phyloP scores from a whole-genome alignment of 2,888 invertebrate species.

The Muscina levida region DNA sequence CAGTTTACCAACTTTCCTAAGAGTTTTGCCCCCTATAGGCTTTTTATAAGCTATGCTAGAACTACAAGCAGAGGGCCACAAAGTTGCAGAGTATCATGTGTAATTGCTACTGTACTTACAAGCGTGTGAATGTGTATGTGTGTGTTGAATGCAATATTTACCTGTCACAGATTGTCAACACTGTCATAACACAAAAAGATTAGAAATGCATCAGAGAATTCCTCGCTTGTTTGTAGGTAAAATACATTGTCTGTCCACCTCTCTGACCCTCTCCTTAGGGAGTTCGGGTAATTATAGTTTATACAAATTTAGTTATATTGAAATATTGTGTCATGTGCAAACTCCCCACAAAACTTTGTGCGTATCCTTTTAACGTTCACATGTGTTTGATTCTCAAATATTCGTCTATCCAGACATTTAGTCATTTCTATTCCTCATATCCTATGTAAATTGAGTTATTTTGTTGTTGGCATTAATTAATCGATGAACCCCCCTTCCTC shows the following conservation, averaged over 20 bases:
- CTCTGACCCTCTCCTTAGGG: neutral
- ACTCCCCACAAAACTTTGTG: neutral
- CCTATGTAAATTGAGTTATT: conserved; percentile 59
- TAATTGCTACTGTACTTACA: neutral
- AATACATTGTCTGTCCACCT: no score
- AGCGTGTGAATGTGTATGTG: neutral
- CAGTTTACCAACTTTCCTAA: conserved; percentile 32
- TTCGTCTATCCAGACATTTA: neutral
- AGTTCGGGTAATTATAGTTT: conserved; percentile 18
- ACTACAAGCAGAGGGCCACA: no score
- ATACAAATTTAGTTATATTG: conserved; percentile 25
- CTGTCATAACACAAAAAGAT: conserved; percentile 57
- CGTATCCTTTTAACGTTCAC: neutral
- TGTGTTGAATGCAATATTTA: conserved; percentile 50
- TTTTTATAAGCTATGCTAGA: no score
- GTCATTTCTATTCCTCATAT: neutral
- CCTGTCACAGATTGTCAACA: conserved; percentile 65
- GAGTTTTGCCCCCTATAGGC: neutral
- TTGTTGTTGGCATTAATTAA: conserved; percentile 58
- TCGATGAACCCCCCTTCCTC: conserved; percentile 38
- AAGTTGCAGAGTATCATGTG: neutral
- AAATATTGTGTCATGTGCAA: no score
- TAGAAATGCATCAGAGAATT: neutral
- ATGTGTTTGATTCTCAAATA: no score
- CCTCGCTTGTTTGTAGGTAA: no score